Evolutionary conservation across 2,888 invertebrate species (phyloP).

Genomic region (Eumacrocentrus americanus): DNA sequence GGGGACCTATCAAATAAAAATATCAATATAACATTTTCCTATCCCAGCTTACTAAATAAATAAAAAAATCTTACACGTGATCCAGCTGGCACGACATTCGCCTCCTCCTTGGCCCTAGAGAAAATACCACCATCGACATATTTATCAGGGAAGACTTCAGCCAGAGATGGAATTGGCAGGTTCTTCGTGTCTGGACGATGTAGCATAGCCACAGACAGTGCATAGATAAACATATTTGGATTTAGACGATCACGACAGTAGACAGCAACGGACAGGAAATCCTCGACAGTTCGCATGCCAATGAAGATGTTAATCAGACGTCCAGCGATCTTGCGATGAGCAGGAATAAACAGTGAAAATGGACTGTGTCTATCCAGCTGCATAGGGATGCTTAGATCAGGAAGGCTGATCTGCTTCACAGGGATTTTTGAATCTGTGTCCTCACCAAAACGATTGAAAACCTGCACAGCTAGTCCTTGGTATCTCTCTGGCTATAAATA

Average conservation of each 20-base stretch:
- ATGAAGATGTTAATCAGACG: conserved; percentile 74
- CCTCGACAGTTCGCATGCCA: conserved; percentile 75
- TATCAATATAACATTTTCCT: not conserved
- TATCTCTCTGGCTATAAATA: conserved; percentile 64
- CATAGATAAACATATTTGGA: conserved; percentile 81
- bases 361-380: conserved; percentile 69
- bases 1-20: conserved; percentile 63
- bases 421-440: conserved; percentile 62
- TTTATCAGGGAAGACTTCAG: conserved; percentile 81
- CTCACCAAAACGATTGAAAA: conserved; percentile 68
- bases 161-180: conserved; percentile 74
- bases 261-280: conserved; percentile 73
- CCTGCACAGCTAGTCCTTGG: conserved; percentile 65
- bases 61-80: conserved; percentile 65
- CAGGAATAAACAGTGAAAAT: conserved; percentile 78
- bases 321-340: conserved; percentile 74
- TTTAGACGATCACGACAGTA: conserved; percentile 78
- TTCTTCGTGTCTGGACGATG: conserved; percentile 76
- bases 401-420: conserved; percentile 69
- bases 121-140: conserved; percentile 79
- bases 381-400: conserved; percentile 69
- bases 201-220: conserved; percentile 75
- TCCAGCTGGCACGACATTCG: conserved; percentile 68
- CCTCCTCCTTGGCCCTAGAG: conserved; percentile 72
- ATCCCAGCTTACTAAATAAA: too few relatives aligned